These are phyloP conservation scores for Agapornis roseicollis DNA, from an alignment of 2,113 vertebrate genomes.

Conservation along the genomic window DNA sequence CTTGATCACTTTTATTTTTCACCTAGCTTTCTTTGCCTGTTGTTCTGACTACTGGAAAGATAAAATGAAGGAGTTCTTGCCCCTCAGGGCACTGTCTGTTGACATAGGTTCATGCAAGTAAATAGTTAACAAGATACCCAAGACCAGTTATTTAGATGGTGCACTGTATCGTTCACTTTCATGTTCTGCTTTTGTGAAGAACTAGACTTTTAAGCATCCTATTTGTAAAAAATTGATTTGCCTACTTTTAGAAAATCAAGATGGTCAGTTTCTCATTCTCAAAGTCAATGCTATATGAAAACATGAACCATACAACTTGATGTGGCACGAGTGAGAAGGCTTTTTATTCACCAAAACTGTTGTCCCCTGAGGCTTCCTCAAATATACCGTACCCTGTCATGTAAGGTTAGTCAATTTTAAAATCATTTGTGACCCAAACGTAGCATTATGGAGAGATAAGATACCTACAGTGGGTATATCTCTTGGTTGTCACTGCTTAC, in stretches of 20 bases:
- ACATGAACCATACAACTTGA: neutral
- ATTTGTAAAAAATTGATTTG: neutral
- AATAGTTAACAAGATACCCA: constrained; percentile 54
- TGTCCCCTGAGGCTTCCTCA: neutral
- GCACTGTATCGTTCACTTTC: neutral
- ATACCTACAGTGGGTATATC: neutral
- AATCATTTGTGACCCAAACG: neutral
- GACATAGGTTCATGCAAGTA: constrained; percentile 41
- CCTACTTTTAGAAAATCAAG: neutral
- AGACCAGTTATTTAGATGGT: neutral
- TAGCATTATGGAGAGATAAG: neutral
- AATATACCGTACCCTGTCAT: neutral
- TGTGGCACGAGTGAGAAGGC: neutral
- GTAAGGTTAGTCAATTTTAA: neutral
- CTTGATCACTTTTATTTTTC: constrained; percentile 49
- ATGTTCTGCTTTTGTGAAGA: neutral
- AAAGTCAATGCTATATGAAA: neutral
- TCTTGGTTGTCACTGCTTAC: neutral
- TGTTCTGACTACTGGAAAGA: constrained; percentile 53
- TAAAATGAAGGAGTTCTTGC: constrained; percentile 33
- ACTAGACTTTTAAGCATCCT: neutral
- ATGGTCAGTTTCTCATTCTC: neutral
- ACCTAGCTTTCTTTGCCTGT: constrained; percentile 13
- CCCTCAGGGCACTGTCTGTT: constrained; percentile 19
- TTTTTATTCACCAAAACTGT: neutral